Conservation (phyloP, 30 jellyfish, hydroid and myxozoan genomes). For the Pseudorhiza aurosa region DNA sequence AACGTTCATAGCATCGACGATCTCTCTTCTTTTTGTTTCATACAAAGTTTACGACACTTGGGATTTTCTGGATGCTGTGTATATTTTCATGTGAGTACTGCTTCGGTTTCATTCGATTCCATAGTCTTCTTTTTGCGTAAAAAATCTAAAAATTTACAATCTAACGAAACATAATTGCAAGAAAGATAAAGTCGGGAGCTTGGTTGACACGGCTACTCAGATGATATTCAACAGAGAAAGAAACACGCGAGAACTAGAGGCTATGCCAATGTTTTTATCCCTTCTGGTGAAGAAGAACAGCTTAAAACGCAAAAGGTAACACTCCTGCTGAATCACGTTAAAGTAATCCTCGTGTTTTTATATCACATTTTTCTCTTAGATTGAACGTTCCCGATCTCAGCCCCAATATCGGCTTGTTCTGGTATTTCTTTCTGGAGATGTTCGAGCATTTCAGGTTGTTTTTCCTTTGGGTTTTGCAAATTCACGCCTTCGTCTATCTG, state of each 20-base stretch:
- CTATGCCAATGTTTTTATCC: too few species aligned
- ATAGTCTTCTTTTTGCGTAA: too few species aligned
- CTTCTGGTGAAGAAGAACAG: too few species aligned
- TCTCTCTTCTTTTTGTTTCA: slow-evolving; percentile 22
- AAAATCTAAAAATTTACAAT: too few species aligned
- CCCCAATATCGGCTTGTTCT: slow-evolving; percentile 94
- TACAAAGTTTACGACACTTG: slow-evolving; percentile 52
- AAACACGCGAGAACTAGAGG: too few species aligned
- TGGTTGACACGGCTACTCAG: too few species aligned
- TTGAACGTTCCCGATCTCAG: slow-evolving; percentile 85
- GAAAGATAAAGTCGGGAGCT: too few species aligned
- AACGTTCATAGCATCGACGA: background rate
- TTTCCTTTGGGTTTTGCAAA: slow-evolving; percentile 86
- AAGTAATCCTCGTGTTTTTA: too few species aligned
- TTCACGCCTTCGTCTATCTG: slow-evolving; percentile 70
- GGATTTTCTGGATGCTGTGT: slow-evolving; percentile 67
- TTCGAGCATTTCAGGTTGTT: slow-evolving; percentile 93
- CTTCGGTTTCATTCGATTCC: background rate
- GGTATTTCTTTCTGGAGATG: slow-evolving; percentile 98
- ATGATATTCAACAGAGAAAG: too few species aligned
- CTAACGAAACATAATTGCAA: too few species aligned
- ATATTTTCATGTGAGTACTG: slow-evolving; percentile 63
- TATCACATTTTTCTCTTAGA: slow-evolving; percentile 64
- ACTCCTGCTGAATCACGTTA: too few species aligned
- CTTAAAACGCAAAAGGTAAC: too few species aligned